Conservation (phyloP, 2,888 invertebrate genomes). For the Platycheirus albimanus region DNA sequence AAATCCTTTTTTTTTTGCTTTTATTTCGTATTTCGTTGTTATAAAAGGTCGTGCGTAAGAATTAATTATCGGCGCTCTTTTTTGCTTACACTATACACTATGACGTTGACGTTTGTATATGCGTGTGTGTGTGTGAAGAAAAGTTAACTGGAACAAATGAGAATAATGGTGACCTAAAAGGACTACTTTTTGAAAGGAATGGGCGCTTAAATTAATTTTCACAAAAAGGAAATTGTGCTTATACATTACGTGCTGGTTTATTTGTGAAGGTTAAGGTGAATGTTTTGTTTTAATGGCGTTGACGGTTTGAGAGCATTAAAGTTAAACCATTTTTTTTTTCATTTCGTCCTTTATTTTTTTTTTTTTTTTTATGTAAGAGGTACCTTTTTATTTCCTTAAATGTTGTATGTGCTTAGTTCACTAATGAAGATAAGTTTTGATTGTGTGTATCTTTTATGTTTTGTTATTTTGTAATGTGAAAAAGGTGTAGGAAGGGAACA, state of each 20-base stretch:
- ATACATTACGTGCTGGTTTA: slow-evolving; percentile 30
- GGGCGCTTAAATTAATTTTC: slow-evolving; percentile 50
- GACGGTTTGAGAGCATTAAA: slow-evolving; percentile 22
- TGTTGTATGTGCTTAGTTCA: slow-evolving; percentile 21
- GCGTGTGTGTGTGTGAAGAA: neutral
- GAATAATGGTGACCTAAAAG: slow-evolving; percentile 30
- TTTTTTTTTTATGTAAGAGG: slow-evolving; percentile 11
- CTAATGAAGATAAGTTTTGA: slow-evolving; percentile 51
- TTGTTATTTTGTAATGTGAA: slow-evolving; percentile 17
- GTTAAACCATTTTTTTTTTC: slow-evolving; percentile 12
- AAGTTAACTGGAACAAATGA: slow-evolving; percentile 26
- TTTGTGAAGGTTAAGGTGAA: slow-evolving; percentile 39
- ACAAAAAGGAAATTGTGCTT: slow-evolving; percentile 46
- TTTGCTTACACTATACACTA: neutral
- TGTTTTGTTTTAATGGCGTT: slow-evolving; percentile 38
- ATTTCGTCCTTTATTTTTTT: neutral
- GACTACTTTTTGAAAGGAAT: slow-evolving; percentile 11
- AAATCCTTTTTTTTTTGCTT: slow-evolving; percentile 15
- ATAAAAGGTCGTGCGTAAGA: slow-evolving; percentile 58
- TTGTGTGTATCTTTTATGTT: slow-evolving; percentile 12
- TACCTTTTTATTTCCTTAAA: neutral
- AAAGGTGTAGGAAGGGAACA: neutral
- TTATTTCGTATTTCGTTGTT: neutral
- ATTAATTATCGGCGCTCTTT: slow-evolving; percentile 47
- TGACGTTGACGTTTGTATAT: neutral